Evolutionary conservation across 2,113 vertebrate genomes (phyloP), one percentile per base, ranked within the genome.

Genomic region (Prionailurus viverrinus): DNA sequence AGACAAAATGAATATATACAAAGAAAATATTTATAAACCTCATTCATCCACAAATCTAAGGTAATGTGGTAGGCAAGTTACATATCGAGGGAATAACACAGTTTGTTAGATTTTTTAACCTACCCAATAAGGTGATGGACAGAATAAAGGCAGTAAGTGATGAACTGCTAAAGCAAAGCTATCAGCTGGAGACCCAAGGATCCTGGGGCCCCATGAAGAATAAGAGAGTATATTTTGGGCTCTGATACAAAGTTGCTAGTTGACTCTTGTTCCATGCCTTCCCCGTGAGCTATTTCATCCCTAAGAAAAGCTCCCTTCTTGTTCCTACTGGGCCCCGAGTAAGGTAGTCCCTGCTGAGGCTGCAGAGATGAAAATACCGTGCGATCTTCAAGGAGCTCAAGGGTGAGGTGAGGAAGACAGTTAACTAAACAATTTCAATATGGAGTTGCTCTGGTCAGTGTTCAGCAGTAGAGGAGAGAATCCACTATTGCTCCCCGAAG

Each of bases 241-340:
- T 65, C 23, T 68, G 33, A 66, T 5, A 14, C 41, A 27, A 9
- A 23, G 31, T 29, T 84, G 21, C 69, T 27, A 2, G 69, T 18
- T 68, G 80, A 16, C 61, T 25, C 23, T 16, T 18, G 25, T 15
- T 14, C 39, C 23, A 33, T 23, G 25, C 31, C 11, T 29, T 45
- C 31, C 0, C 21, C 3, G 58, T 61, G 58, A 0, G 31, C 7
- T 27, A 21, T 58, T 27, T 68, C 5, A 0, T 19, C 19, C 4
- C 15, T 1, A 36, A 65, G 76, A 68, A 68, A 69, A 36, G 31
- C 1, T 33, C n/a, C n/a, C 15, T 45, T 53, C 15, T 15, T 45
- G 11, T 58, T 78, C 36, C 25, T 4, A 7, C 11, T 3, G 1
- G 25, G 19, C 27, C 39, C 41, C 31, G 12, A 31, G 58, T 7